Evolutionary conservation across 2,797 vertebrate species (phyloP).

Genomic region (Melanotaenia parkinsoni): DNA sequence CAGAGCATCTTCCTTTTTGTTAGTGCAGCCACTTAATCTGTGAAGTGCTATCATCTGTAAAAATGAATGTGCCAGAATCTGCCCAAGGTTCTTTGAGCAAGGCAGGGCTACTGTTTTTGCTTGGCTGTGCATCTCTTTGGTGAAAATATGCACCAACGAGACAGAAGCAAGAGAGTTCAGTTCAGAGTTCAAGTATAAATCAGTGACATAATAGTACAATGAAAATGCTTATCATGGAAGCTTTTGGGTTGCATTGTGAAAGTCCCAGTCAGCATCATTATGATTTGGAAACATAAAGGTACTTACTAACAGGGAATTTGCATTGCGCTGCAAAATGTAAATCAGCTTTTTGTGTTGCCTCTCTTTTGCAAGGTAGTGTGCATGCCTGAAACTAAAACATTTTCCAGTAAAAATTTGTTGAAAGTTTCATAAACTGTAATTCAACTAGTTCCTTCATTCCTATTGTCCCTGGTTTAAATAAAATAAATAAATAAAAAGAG

Average conservation of each 20-base stretch:
- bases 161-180: conserved; percentile 4
- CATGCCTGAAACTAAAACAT: conserved; percentile 45
- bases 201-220: conserved; percentile 55
- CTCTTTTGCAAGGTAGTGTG: conserved; percentile 42
- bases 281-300: conserved; percentile 71
- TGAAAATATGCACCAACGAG: conserved; percentile 23
- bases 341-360: conserved; percentile 66
- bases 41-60: background rate
- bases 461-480: conserved; percentile 5
- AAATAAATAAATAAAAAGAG: background rate
- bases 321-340: conserved; percentile 73
- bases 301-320: conserved; percentile 70
- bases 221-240: conserved; percentile 67
- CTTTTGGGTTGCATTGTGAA: conserved; percentile 56
- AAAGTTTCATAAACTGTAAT: conserved; percentile 27
- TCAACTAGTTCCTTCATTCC: conserved; percentile 24
- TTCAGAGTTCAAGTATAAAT: no score
- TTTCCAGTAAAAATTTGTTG: conserved; percentile 45
- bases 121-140: conserved; percentile 6
- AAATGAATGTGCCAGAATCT: conserved; percentile 8
- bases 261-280: conserved; percentile 74
- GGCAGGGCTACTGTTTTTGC: background rate
- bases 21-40: background rate
- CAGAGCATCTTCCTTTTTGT: background rate
- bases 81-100: conserved; percentile 10